phyloP scores from a whole-genome alignment of 2,113 vertebrate genomes.

The Centropus unirufus region DNA sequence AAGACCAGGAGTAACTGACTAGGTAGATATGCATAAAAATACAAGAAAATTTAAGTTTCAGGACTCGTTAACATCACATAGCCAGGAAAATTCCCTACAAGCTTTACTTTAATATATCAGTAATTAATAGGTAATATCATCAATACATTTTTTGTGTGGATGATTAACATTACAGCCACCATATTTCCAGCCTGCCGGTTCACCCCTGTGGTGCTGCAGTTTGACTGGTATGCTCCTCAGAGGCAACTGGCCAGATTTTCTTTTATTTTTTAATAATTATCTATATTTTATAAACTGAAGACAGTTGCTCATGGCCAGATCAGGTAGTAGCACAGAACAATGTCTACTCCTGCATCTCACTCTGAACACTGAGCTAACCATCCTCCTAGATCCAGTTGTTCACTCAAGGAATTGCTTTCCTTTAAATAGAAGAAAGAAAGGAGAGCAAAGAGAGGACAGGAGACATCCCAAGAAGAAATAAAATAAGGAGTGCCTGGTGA shows the following conservation, averaged over 20 bases:
- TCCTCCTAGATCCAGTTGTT: neutral
- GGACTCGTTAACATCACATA: neutral
- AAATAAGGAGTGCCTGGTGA: neutral
- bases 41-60: neutral
- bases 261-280: neutral
- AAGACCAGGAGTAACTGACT: neutral
- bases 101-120: neutral
- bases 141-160: neutral
- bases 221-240: neutral
- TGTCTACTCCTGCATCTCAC: neutral
- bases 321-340: neutral
- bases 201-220: accelerated
- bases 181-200: neutral
- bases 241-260: neutral
- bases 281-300: neutral
- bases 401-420: neutral
- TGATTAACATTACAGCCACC: neutral
- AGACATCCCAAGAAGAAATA: neutral
- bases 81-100: neutral
- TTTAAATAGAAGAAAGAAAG: neutral
- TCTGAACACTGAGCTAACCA: neutral
- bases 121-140: neutral
- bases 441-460: neutral
- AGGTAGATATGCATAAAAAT: neutral
- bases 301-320: accelerated